Base-by-base conservation (phyloP, 2,113 vertebrate genomes). In the Tetrax tetrax region DNA sequence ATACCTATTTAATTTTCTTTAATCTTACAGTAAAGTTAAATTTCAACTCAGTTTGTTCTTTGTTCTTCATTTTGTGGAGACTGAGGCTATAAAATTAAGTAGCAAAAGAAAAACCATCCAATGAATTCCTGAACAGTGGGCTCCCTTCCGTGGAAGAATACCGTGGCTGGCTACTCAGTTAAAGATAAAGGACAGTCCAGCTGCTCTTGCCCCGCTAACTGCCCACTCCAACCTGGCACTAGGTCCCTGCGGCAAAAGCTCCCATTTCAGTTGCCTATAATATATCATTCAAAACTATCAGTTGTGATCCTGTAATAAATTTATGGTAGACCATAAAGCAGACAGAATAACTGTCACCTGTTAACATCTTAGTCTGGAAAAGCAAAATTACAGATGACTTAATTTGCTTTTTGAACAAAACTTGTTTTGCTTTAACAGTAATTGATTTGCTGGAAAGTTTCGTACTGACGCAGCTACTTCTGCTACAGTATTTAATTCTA, bases 11-110 rank as follows among this genome's bases (percentile, higher is more conserved):
- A n/a, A 15, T 76, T 93, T 77, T 47, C 75, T 54, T 84, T 94
- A 53, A 87, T 78, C 81, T 89, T 45, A 5, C 41, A 93, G 89
- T 96, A 89, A 96, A 97, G 76, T 83, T 47, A 5, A n/a, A 16
- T 28, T 71, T 70, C 9, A 93, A 54, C 19, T 77, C 65, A 20
- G 6, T 14, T 33, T 54, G 31, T 23, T 24, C 22, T 43, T 57
- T 0, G 3, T 48, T 88, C 48, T 85, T 90, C 50, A 68, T 94
- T 82, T 69, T 68, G 47, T 69, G 69, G 53, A 38, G 85, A 57
- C 10, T 8, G 23, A 88, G 45, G 35, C 50, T 72, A 53, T 56
- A 45, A 72, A 72, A 80, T 53, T 10, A 60, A 38, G 24, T 20
- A 56, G 66, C 19, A 51, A 31, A 85, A 84, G 25, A 21, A 56